These are phyloP conservation scores for Ormyrus pomaceus DNA, from an alignment of 2,888 invertebrate genomes.

Conservation along the genomic window DNA sequence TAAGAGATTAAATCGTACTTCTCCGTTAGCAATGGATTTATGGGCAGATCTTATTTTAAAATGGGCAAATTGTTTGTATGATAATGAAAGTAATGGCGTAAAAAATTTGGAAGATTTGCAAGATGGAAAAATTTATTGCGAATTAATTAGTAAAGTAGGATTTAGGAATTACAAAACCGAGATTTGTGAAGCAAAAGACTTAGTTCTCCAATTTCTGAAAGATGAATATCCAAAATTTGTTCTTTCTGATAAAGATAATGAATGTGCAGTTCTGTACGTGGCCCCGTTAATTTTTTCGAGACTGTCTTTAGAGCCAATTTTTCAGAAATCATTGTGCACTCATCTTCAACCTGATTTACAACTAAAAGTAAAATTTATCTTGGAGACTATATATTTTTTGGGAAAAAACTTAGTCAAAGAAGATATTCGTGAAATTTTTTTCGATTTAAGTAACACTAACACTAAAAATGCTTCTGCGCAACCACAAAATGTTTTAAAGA, in stretches of 20 bases:
- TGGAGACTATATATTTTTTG: constrained; percentile 77
- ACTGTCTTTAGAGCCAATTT: constrained; percentile 78
- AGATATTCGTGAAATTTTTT: constrained; percentile 75
- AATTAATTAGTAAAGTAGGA: constrained; percentile 66
- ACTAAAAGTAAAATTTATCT: constrained; percentile 78
- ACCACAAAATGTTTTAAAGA: constrained; percentile 62
- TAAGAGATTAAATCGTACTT: background rate
- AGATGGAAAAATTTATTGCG: constrained; percentile 63
- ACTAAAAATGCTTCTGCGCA: constrained; percentile 60
- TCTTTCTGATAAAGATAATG: constrained; percentile 67
- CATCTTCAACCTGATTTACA: constrained; percentile 77
- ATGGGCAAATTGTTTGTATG: constrained; percentile 49
- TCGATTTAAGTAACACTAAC: constrained; percentile 56
- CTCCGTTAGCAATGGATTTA: constrained; percentile 30
- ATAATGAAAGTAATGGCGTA: constrained; percentile 1
- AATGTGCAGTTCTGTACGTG: constrained; percentile 73
- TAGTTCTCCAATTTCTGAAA: constrained; percentile 52
- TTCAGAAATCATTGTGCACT: constrained; percentile 79
- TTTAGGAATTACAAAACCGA: constrained; percentile 43
- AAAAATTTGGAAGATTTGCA: constrained; percentile 62
- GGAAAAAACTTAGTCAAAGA: constrained; percentile 74
- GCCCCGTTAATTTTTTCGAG: constrained; percentile 78
- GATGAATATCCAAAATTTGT: constrained; percentile 77
- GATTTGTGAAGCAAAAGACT: background rate
- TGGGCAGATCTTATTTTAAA: constrained; percentile 48